Evolutionary conservation across 2,797 vertebrate genomes (phyloP).

Genomic region (Luscinia luscinia): DNA sequence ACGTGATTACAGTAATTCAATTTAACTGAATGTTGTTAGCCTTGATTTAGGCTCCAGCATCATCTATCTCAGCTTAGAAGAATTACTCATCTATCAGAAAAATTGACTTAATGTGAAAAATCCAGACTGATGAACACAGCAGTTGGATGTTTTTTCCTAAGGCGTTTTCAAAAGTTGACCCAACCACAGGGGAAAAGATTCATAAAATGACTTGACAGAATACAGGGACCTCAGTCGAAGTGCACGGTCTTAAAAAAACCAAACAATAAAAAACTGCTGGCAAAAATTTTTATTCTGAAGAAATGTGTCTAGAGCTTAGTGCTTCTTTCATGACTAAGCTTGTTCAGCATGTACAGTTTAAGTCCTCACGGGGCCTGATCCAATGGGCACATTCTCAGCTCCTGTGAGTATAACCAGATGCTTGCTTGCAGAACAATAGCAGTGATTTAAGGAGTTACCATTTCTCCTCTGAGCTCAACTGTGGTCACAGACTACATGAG

Average conservation of each 20-base stretch:
- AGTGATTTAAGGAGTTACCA: not conserved
- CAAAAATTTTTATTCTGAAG: not conserved
- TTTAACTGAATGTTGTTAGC: constrained; percentile 42
- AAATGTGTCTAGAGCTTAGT: not conserved
- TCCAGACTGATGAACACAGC: not conserved
- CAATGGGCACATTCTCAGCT: not conserved
- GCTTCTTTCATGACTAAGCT: not conserved
- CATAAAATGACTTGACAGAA: not conserved
- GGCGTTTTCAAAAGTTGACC: not conserved
- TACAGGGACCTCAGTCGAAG: not conserved
- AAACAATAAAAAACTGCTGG: not conserved
- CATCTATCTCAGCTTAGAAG: constrained; percentile 29
- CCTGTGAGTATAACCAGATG: constrained; percentile 31
- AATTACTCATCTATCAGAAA: constrained; percentile 29
- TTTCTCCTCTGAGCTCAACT: not conserved
- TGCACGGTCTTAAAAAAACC: not conserved
- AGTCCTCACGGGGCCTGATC: not conserved
- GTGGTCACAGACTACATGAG: not conserved
- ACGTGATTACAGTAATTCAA: constrained; percentile 52
- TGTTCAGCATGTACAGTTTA: not conserved
- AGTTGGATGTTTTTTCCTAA: not conserved
- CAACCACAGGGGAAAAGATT: not conserved
- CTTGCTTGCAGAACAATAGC: not conserved
- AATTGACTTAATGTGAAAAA: constrained; percentile 32
- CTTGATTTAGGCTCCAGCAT: constrained; percentile 20